phyloP scores from a whole-genome alignment of 1,140 invertebrate species.

The Drosophila setifemur region DNA sequence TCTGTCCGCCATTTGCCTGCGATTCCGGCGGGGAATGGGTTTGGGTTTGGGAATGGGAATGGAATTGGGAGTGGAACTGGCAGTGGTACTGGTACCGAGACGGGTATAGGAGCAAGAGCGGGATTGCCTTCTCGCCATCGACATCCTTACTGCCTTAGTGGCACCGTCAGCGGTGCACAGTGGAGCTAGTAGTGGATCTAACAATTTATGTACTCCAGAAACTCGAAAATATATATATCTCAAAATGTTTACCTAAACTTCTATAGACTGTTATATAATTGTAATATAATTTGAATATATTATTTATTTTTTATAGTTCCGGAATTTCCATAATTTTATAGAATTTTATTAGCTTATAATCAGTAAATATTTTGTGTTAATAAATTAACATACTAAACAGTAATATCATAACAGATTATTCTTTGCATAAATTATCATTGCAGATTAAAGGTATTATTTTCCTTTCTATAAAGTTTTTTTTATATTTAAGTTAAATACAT shows the following conservation, averaged over 20 bases:
- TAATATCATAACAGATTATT: too few relatives aligned
- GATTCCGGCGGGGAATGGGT: slow-evolving; percentile 19
- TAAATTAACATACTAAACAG: too few relatives aligned
- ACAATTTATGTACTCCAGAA: background rate
- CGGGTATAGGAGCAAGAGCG: background rate
- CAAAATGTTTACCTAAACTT: background rate
- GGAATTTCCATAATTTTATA: too few relatives aligned
- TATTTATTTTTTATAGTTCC: too few relatives aligned
- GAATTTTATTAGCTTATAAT: too few relatives aligned
- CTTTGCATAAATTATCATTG: too few relatives aligned
- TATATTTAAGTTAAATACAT: too few relatives aligned
- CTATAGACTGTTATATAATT: background rate
- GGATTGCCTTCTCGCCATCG: slow-evolving; percentile 2
- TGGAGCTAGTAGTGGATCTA: background rate
- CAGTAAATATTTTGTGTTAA: too few relatives aligned
- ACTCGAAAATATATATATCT: background rate
- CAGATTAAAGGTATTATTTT: too few relatives aligned
- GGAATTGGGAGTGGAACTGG: background rate
- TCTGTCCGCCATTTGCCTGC: slow-evolving; percentile 54
- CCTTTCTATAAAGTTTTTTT: too few relatives aligned
- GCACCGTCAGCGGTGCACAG: background rate
- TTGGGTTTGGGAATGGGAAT: background rate
- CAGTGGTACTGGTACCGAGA: background rate
- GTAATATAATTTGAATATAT: too few relatives aligned
- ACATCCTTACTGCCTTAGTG: slow-evolving; percentile 30